Evolutionary conservation across 1,140 invertebrate genomes (phyloP).

Genomic region (Diprion similis): DNA sequence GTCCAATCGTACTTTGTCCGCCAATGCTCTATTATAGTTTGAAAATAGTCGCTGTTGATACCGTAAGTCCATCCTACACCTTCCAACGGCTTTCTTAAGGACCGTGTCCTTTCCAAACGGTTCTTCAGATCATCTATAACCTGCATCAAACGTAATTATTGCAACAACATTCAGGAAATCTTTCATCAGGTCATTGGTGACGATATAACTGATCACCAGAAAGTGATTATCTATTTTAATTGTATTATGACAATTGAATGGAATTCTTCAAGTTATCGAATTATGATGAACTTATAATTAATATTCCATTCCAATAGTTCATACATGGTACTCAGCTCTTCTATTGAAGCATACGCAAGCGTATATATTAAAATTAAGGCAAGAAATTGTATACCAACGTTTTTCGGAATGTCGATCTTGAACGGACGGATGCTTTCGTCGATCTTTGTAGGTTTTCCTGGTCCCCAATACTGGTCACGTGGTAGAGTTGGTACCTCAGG

Average conservation of each 20-base stretch:
- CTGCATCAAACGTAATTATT: conserved; percentile 33
- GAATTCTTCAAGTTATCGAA: no score
- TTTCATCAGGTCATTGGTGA: no score
- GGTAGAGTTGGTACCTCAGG: not conserved
- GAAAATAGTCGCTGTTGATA: conserved; percentile 69
- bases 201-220: not conserved
- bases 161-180: no score
- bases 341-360: no score
- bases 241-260: no score
- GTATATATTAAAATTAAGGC: no score
- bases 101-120: conserved; percentile 48
- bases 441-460: conserved; percentile 42
- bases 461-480: conserved; percentile 56
- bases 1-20: conserved; percentile 74
- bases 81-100: conserved; percentile 64
- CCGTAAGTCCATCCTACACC: conserved; percentile 72
- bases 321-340: no score
- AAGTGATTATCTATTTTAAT: no score
- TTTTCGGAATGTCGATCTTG: conserved; percentile 55
- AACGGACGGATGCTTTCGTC: conserved; percentile 59
- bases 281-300: no score
- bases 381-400: conserved; percentile 46
- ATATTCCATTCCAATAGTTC: no score
- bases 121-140: conserved; percentile 55
- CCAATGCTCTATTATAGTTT: conserved; percentile 75